Percentiles rank a stretch among this genome's conserved stretches.
These are phyloP conservation scores for Trisateles emortualis DNA, from an alignment of 2,888 invertebrate genomes.

Conservation along the genomic window DNA sequence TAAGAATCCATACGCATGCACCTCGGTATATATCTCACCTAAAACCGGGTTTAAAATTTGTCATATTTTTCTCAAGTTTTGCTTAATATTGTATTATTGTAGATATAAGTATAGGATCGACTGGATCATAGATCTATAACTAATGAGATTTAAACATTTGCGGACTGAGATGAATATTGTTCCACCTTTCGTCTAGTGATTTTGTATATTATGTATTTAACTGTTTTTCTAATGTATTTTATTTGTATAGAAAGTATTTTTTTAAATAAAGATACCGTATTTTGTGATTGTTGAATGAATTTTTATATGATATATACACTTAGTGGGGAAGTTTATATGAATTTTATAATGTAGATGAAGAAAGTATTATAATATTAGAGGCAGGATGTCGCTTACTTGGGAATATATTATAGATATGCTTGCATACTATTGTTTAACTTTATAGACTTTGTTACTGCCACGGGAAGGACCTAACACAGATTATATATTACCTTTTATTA, in stretches of 20 bases:
- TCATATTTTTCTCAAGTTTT: constrained; percentile 1
- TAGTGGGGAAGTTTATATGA: constrained; percentile 39
- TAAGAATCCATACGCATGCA: no score
- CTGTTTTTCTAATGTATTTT: constrained; percentile 42
- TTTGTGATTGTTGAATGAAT: constrained; percentile 54
- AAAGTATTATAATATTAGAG: constrained; percentile 54
- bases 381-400: constrained; percentile 23
- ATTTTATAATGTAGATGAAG: constrained; percentile 42
- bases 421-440: no score
- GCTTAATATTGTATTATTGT: constrained; percentile 6
- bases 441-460: no score
- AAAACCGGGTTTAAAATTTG: no score
- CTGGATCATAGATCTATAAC: constrained; percentile 49
- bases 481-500: no score
- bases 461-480: no score
- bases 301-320: constrained; percentile 43
- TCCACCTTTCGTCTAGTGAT: constrained; percentile 57
- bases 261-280: constrained; percentile 30
- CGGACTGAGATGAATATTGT: constrained; percentile 52
- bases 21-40: no score
- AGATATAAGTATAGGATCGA: constrained; percentile 44
- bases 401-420: neutral
- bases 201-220: constrained; percentile 56
- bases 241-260: constrained; percentile 46
- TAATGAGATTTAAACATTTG: constrained; percentile 49